Base-by-base conservation (phyloP, 2,888 invertebrate genomes). In the Mythimna ferrago region DNA sequence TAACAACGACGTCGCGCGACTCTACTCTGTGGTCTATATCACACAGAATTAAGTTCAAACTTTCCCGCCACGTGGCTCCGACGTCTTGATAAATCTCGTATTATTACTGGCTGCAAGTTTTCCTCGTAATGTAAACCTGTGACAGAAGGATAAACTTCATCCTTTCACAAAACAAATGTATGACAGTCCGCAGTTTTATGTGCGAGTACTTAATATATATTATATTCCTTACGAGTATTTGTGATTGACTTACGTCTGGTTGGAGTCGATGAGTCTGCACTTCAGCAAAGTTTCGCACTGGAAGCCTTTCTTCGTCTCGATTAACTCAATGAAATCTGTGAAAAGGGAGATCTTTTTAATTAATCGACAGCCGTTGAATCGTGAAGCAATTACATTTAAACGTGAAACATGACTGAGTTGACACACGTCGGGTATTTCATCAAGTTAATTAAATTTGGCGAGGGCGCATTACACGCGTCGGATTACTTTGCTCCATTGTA, bases 1-100 rank as follows among this genome's bases (percentile, higher is more conserved):
- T 92, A 92, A 94, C 93, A 88, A 89, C 91, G 92, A 90, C 91
- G 88, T 86, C 70, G 58, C 70, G 79, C 73, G 84, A 76, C 78
- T 80, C 76, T 78, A 86, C 76, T 82, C 74, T 83, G 81, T 82
- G 85, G 84, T 85, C 86, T 89, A 87, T 73, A 78, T 63, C 79
- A 53, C 48, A 44, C 60, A 38, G 58, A 60, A 76, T 87, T 86
- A 88, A 81, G 76, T 82, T 82, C 82, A 89, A 86, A 86, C 81
- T 88, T 64, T 78, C 71, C 26, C 44, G 76, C 69, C 83, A 72
- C 73, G 68, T 67, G 68, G 61, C 65, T 69, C 72, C 69, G 61
- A 61, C 74, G 80, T 78, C 82, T 83, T 88, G 86, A 88, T 88
- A 87, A 88, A 87, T 87, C 84, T 79, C 73, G 71, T 82, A 86